phyloP scores from a whole-genome alignment of 2,888 invertebrate genomes.

The Cancer borealis region DNA sequence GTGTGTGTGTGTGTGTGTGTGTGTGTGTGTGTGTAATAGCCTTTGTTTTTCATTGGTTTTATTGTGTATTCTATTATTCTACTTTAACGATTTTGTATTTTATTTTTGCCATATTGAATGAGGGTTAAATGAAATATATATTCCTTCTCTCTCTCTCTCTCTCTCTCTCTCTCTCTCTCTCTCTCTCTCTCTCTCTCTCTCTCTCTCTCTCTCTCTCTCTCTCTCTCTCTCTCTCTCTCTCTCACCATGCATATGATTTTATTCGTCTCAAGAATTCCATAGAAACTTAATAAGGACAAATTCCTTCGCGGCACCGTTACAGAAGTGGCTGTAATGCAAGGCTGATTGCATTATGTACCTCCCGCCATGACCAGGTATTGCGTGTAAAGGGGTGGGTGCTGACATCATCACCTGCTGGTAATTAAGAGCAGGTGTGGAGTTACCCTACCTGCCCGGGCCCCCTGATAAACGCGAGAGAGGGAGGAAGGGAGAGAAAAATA shows the following conservation, averaged over 20 bases:
- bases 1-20: background rate
- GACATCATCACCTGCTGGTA: conserved; percentile 24
- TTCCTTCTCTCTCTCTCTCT: conserved; percentile 2
- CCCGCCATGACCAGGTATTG: background rate
- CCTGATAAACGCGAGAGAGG: conserved; percentile 29
- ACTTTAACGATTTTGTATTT: background rate
- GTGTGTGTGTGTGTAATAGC: background rate
- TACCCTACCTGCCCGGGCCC: background rate
- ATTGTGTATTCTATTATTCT: background rate
- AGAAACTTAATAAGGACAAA: background rate
- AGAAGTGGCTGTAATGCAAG: background rate
- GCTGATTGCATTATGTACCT: conserved; percentile 22
- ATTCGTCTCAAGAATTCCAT: background rate
- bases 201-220: background rate
- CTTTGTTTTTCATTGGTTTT: background rate
- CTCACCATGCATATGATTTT: background rate
- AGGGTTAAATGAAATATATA: background rate
- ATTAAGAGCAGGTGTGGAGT: conserved; percentile 12
- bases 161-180: conserved; percentile 20
- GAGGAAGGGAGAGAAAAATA: conserved; percentile 29
- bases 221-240: conserved; percentile 20
- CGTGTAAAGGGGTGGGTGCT: background rate
- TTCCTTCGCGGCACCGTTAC: background rate
- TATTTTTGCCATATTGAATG: background rate
- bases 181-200: too few species aligned